Base-by-base conservation (phyloP, 2,888 invertebrate genomes). In the Dascillus cervinus region DNA sequence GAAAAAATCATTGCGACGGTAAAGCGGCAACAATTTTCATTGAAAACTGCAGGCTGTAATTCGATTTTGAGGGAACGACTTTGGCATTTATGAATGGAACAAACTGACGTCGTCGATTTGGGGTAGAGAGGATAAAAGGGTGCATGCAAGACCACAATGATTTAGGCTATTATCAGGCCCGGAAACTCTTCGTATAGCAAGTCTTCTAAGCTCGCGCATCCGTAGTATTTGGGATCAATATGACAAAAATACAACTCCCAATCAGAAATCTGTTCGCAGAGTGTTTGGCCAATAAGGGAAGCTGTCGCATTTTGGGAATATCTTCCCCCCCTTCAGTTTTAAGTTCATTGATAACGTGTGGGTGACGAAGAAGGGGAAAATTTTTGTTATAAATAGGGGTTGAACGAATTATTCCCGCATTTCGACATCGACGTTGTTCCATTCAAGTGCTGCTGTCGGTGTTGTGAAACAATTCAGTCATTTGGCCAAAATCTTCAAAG, bases 321-420 rank as follows among this genome's bases (percentile, higher is more conserved):
- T 41, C 44, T 46, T 37, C 50, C 58, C 61, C 61, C 58, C n/a
- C 55, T 57, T 48, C 51, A 53, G 52, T 46, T 32, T 34, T 42
- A 47, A 62, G 67, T 77, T 77, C 77, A 77, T 77, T 77, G 72
- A 77, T 73, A 73, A 70, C 71, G 28, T 75, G 73, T 77, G 77
- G 71, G 77, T 77, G 72, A 73, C 49, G 37, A 38, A 35, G 33
- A 33, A 65, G 62, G 62, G 65, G 56, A 60, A 58, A 48, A 42
- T 27, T 29, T 37, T 43, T 46, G 50, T 56, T 63, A 64, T 64
- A 64, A 48, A 62, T 62, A 60, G 47, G 46, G 50, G 57, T 52
- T 30, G 31, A 13, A 23, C 22, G 24, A 43, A 51, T 50, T 50
- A 53, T 51, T 48, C 47, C 48, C 55, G 53, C 57, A 61, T 62